These are phyloP conservation scores for Castor canadensis DNA, from an alignment of 2,113 vertebrate genomes.

Conservation along the genomic window DNA sequence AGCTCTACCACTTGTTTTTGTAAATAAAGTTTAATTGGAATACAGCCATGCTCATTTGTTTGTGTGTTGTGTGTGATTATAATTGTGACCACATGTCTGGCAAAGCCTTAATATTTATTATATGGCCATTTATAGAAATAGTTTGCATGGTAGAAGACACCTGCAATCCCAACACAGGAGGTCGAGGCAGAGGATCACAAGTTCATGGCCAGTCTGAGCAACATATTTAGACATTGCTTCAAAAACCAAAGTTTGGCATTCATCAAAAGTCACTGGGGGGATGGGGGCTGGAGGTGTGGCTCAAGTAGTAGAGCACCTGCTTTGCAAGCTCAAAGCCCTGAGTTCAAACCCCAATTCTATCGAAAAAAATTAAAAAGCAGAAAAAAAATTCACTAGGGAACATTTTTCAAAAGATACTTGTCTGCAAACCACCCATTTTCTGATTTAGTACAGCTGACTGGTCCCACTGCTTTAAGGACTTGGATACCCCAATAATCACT, in stretches of 20 bases:
- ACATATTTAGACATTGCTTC: too few relatives aligned
- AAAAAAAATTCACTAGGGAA: neutral
- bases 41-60: neutral
- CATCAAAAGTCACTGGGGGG: too few relatives aligned
- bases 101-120: constrained; percentile 2
- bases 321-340: too few relatives aligned
- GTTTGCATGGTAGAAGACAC: neutral
- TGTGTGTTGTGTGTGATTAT: neutral
- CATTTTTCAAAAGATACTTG: neutral
- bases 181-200: neutral
- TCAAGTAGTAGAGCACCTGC: too few relatives aligned
- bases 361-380: too few relatives aligned
- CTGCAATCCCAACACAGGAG: neutral
- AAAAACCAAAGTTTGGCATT: neutral
- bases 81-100: neutral
- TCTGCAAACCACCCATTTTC: neutral
- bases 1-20: neutral
- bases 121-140: constrained; percentile 19
- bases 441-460: neutral
- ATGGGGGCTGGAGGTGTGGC: too few relatives aligned
- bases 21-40: constrained; percentile 22
- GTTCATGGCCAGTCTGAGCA: neutral
- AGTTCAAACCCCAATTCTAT: too few relatives aligned
- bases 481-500: neutral
- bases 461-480: neutral